These are phyloP conservation scores for Mercenaria mercenaria DNA, from an alignment of 1,140 invertebrate genomes.

Conservation along the genomic window DNA sequence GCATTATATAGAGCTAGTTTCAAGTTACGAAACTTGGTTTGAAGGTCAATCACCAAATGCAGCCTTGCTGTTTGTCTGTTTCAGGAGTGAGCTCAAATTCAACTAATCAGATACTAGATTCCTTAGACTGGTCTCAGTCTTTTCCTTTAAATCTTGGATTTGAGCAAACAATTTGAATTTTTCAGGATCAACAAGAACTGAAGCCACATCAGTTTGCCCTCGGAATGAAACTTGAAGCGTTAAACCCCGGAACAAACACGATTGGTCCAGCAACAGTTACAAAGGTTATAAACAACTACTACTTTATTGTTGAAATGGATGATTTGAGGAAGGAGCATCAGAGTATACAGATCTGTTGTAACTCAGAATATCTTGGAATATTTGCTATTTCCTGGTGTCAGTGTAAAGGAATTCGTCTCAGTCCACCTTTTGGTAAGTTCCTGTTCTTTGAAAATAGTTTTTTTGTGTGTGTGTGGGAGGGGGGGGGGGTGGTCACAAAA, in stretches of 20 bases:
- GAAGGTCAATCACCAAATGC: too few species aligned
- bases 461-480: too few species aligned
- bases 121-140: too few species aligned
- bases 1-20: too few species aligned
- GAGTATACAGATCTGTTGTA: constrained; percentile 82
- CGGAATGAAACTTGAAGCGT: constrained; percentile 91
- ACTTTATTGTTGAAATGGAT: constrained; percentile 90
- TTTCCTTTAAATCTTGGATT: too few species aligned
- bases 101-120: too few species aligned
- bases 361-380: constrained; percentile 83
- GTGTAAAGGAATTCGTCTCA: constrained; percentile 81
- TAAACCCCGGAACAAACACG: constrained; percentile 89
- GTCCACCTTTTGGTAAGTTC: constrained; percentile 81
- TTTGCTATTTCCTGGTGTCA: constrained; percentile 85
- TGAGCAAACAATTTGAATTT: too few species aligned
- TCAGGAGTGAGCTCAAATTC: too few species aligned
- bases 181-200: constrained; percentile 81
- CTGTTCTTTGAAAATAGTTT: too few species aligned
- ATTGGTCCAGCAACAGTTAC: constrained; percentile 91
- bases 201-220: constrained; percentile 87
- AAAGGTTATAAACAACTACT: constrained; percentile 89
- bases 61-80: too few species aligned
- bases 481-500: too few species aligned
- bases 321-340: constrained; percentile 62
- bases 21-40: too few species aligned